Evolutionary conservation across 2,888 invertebrate genomes (phyloP), one percentile per base, ranked within the genome.

Genomic region (Zygogramma bicolorata): DNA sequence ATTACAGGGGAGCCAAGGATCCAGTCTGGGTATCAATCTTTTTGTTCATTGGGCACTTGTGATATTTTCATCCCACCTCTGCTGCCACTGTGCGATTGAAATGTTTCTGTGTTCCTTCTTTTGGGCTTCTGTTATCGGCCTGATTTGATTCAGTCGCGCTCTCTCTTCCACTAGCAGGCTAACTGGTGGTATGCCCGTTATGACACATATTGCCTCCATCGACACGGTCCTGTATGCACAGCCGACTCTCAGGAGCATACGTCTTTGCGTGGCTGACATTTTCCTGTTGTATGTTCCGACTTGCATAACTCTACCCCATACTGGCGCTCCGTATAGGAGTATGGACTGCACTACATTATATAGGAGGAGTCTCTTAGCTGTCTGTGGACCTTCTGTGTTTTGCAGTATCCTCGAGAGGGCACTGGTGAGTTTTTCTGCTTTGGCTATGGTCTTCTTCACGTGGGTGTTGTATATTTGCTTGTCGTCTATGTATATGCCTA

Each of bases 291-390:
- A 65, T 18, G 6, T 46, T 18, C 20, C 15, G 3, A 46, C 22
- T 7, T 22, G 13, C 7, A 61, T 15, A 2, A 27, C 63, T 31
- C 27, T 29, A 7, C 22, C 8, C 63, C 69, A 69, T 29, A 53
- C 25, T 40, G 62, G 63, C 2, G 63, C 69, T 18, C 49, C 69
- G 38, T 63, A 65, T n/a, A 69, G 34, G 13, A 69, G 49, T 0
- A 42, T 15, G 4, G 69, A 46, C 25, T 53, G 25, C 3, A 65
- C 49, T 27, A 65, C 69, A 7, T 5, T 10, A 5, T 22, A 34
- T 13, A 60, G 15, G 3, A 60, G 1, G 2, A 27, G 3, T 27
- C 60, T 59, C 34, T 60, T 59, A 3, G 8, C n/a, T 5, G 6
- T 15, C 7, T 0, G 1, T 7, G 59, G 40, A 25, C 60, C 68